These are phyloP conservation scores for Chrysodeixis includens DNA, from an alignment of 2,888 invertebrate genomes.

Conservation along the genomic window DNA sequence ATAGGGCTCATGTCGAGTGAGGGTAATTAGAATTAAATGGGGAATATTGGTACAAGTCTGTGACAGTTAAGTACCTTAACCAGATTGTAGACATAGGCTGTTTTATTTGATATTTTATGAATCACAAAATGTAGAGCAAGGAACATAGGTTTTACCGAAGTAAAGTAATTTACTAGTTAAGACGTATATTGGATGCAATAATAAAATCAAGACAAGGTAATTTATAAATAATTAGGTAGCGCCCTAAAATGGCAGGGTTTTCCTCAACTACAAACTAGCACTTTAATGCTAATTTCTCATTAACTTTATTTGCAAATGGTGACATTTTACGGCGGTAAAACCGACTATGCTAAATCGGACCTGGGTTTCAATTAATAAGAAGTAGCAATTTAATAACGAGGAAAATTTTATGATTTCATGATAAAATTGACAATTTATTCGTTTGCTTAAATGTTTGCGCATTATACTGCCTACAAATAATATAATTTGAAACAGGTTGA, in stretches of 20 bases:
- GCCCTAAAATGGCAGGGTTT: not conserved
- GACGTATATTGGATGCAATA: not conserved
- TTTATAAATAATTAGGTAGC: not conserved
- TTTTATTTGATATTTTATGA: not conserved
- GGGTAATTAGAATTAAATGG: constrained; percentile 26
- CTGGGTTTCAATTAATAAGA: not conserved
- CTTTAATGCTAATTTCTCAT: not conserved
- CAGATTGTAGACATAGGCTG: not conserved
- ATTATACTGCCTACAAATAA: too few relatives aligned
- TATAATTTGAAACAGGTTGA: too few relatives aligned
- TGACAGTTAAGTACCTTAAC: not conserved
- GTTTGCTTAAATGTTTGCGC: too few relatives aligned
- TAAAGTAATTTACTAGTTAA: not conserved
- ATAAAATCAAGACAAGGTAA: not conserved
- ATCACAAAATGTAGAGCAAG: not conserved
- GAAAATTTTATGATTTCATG: too few relatives aligned
- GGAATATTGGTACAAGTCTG: constrained; percentile 14
- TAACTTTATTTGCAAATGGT: not conserved
- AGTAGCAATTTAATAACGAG: not conserved
- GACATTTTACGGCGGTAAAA: not conserved
- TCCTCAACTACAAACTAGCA: not conserved
- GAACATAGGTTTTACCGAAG: not conserved
- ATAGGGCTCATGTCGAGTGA: constrained; percentile 17
- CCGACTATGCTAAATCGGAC: not conserved
- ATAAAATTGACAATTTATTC: too few relatives aligned